Conservation (phyloP, 2,888 invertebrate genomes). For the Dicyrtomina minuta region DNA sequence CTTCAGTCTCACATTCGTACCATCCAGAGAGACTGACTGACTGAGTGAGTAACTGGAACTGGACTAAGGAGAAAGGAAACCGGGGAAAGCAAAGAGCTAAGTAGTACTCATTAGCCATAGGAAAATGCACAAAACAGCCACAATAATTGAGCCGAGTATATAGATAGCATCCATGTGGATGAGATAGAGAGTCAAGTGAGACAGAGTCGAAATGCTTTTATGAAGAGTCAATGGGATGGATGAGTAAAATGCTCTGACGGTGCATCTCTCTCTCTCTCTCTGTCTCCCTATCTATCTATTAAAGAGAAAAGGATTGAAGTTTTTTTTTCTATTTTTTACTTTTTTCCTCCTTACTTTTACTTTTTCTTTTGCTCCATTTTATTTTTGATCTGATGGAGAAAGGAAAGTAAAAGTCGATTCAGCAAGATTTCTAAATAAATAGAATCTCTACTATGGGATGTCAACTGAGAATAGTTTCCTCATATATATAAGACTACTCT, state of each 20-base stretch:
- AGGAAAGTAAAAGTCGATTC: constrained; percentile 38
- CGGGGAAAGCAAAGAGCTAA: neutral
- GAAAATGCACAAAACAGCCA: neutral
- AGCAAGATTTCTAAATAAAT: constrained; percentile 39
- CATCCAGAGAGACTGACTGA: too few species aligned
- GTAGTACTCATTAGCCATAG: neutral
- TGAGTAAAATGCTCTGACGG: constrained; percentile 20
- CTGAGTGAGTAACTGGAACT: too few species aligned
- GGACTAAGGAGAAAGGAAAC: neutral
- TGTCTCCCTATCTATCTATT: neutral
- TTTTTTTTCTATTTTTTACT: constrained; percentile 6
- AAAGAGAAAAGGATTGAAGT: constrained; percentile 18
- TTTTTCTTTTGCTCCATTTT: neutral
- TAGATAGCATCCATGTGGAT: neutral
- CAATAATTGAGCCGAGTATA: neutral
- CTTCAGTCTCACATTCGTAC: too few species aligned
- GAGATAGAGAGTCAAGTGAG: neutral
- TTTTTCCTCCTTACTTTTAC: neutral
- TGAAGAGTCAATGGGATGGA: constrained; percentile 12
- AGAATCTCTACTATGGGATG: constrained; percentile 32
- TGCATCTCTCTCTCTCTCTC: neutral
- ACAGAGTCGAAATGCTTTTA: constrained; percentile 19
- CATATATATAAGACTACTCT: neutral
- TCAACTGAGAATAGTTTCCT: constrained; percentile 19
- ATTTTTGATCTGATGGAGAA: constrained; percentile 20